Evolutionary conservation across 2,888 invertebrate species (phyloP).

Genomic region (Drosophila anomelani): DNA sequence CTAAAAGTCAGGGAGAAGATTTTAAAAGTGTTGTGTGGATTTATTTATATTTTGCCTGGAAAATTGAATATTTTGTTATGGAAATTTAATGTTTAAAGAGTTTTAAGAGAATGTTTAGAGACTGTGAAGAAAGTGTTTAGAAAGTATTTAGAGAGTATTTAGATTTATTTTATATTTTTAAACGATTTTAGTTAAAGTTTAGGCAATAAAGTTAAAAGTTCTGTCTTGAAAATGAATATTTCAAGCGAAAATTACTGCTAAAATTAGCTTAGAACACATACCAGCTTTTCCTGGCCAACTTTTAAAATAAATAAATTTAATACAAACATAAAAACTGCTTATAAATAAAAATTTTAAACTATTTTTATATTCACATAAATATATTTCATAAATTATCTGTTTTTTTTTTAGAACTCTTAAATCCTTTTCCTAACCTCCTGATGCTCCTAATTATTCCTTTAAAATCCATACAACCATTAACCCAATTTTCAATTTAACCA

Average conservation of each 20-base stretch:
- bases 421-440: neutral
- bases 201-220: neutral
- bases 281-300: neutral
- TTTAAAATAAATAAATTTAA: too few species aligned
- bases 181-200: neutral
- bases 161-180: neutral
- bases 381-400: neutral
- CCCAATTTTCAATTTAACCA: slow-evolving; percentile 24
- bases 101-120: neutral
- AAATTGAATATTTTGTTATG: neutral
- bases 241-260: too few species aligned
- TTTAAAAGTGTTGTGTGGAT: neutral
- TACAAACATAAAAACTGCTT: too few species aligned
- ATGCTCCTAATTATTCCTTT: neutral
- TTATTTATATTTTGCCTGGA: neutral
- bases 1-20: neutral
- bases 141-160: too few species aligned
- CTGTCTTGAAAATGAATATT: too few species aligned
- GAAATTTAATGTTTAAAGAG: neutral
- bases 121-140: too few species aligned
- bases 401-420: neutral
- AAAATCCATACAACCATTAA: slow-evolving; percentile 23
- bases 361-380: neutral
- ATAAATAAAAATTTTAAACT: too few species aligned
- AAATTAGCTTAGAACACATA: neutral